A percentile compares a stretch with the other conserved stretches of the same genome.
Conservation (phyloP, 2,113 vertebrate genomes). For the Smithornis capensis region DNA sequence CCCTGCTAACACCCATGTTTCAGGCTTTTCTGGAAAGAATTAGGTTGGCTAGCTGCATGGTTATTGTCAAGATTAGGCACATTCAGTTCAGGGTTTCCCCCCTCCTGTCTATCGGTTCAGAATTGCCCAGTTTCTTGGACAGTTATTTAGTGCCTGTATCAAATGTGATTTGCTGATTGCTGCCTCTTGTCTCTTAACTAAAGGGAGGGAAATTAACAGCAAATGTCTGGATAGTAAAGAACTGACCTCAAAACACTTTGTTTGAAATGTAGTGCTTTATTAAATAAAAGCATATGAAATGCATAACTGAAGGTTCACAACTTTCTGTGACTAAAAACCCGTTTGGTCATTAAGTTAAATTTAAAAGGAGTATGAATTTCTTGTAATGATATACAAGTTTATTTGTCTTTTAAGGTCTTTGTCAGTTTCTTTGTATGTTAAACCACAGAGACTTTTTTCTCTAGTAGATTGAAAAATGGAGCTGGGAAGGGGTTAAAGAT, state of each 20-base stretch:
- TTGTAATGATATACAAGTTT: not conserved
- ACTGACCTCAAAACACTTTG: not conserved
- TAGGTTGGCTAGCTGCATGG: not conserved
- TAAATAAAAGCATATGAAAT: not conserved
- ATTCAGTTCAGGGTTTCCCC: not conserved
- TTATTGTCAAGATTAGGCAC: not conserved
- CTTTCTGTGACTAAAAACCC: not conserved
- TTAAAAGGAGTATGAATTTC: not conserved
- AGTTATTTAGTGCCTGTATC: not conserved
- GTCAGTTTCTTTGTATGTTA: conserved; percentile 18
- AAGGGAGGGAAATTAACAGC: not conserved
- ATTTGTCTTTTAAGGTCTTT: not conserved
- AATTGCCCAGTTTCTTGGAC: not conserved
- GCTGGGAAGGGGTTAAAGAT: conserved; percentile 73
- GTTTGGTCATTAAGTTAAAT: not conserved
- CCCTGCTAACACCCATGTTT: not conserved
- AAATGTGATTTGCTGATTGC: not conserved
- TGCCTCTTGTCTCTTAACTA: not conserved
- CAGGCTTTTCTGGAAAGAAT: conserved; percentile 14
- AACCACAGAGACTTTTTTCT: not conserved
- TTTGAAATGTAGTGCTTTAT: not conserved
- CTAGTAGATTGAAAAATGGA: conserved; percentile 3
- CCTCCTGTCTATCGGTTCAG: rapidly evolving
- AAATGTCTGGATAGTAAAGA: not conserved
- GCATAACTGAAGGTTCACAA: not conserved